Percentiles rank a stretch among this genome's conserved stretches.
Conservation (phyloP, 2,888 invertebrate genomes). For the Pyrrhia umbra region DNA sequence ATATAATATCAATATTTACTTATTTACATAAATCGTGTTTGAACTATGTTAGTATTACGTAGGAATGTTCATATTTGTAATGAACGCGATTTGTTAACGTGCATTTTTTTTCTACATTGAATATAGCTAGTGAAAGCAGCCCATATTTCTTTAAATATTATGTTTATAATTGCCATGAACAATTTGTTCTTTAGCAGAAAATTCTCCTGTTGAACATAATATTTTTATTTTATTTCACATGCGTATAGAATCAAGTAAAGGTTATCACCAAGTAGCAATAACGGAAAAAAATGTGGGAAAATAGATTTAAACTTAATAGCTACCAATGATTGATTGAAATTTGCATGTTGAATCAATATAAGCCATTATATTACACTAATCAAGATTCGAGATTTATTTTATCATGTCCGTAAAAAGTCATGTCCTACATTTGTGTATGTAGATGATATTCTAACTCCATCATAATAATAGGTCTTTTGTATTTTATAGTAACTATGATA, state of each 20-base stretch:
- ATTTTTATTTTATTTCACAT: not conserved
- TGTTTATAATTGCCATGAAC: constrained; percentile 17
- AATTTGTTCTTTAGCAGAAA: not conserved
- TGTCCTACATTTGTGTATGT: constrained; percentile 9
- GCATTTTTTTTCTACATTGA: constrained; percentile 36
- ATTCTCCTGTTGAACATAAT: not conserved
- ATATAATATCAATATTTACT: constrained; percentile 52
- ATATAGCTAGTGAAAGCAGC: constrained; percentile 48
- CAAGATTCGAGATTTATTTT: not conserved
- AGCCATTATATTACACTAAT: not conserved
- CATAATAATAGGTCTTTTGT: constrained; percentile 19
- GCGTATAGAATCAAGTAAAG: constrained; percentile 9
- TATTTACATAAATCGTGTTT: constrained; percentile 59
- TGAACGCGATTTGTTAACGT: constrained; percentile 35
- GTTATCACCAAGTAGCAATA: constrained; percentile 4
- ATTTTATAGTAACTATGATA: constrained; percentile 49
- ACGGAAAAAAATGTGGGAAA: not conserved
- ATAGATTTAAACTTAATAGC: not conserved
- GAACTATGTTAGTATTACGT: constrained; percentile 47
- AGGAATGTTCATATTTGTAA: constrained; percentile 55
- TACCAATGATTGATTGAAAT: not conserved
- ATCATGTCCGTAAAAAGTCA: constrained; percentile 3
- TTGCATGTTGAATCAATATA: not conserved
- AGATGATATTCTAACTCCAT: constrained; percentile 29
- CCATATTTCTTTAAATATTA: constrained; percentile 28